Evolutionary conservation across 92 coral and sea anemone genomes (phyloP).

Genomic region (Umimayanthus kanabou): DNA sequence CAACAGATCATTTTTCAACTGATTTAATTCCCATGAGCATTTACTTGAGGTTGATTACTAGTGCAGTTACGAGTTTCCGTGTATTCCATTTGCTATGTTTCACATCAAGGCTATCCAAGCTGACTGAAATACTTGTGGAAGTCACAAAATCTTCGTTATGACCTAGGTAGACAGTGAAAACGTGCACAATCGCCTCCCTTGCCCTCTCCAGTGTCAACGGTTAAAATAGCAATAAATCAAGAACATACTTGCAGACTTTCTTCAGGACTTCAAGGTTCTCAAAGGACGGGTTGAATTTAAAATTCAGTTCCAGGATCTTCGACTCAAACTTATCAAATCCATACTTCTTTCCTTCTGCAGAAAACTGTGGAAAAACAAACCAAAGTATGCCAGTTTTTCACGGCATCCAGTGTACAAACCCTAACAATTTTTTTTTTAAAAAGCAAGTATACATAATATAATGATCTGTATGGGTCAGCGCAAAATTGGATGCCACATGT

Average conservation of each 20-base stretch:
- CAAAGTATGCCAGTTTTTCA: background rate
- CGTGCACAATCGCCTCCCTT: no score
- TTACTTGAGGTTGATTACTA: no score
- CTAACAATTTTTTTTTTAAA: background rate
- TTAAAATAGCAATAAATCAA: background rate
- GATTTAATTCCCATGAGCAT: no score
- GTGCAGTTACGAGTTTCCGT: no score
- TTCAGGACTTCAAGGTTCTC: conserved; percentile 43
- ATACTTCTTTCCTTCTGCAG: conserved; percentile 38
- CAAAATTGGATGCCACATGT: background rate
- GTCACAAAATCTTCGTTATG: no score
- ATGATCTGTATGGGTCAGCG: no score
- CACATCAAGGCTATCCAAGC: background rate
- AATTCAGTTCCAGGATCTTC: conserved; percentile 43
- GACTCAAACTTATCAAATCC: conserved; percentile 42
- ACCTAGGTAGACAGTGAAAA: no score
- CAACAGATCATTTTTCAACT: no score
- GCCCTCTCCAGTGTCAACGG: background rate
- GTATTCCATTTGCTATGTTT: background rate
- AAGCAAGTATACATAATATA: background rate
- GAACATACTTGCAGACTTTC: conserved; percentile 45
- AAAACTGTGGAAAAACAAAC: conserved; percentile 43
- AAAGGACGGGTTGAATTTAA: conserved; percentile 50
- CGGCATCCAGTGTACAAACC: background rate
- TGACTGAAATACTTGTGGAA: no score